phyloP scores from a whole-genome alignment of 2,888 invertebrate species.

The Apamea epomidion region DNA sequence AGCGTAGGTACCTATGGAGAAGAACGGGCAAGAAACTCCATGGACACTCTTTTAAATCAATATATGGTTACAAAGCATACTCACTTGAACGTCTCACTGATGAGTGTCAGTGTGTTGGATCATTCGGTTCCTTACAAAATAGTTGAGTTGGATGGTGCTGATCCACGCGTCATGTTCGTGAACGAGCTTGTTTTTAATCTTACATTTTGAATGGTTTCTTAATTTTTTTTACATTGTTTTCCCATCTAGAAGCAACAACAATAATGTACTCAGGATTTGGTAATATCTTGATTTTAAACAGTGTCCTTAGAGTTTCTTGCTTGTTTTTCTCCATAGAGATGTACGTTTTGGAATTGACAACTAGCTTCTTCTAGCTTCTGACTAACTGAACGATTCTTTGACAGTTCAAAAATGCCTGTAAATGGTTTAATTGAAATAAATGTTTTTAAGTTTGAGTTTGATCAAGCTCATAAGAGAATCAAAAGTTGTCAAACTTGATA shows the following conservation, averaged over 20 bases:
- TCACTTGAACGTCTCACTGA: neutral
- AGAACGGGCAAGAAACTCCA: no score
- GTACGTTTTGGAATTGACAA: neutral
- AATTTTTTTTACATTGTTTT: no score
- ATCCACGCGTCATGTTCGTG: no score
- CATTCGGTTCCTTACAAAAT: neutral
- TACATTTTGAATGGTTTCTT: no score
- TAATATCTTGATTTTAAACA: neutral
- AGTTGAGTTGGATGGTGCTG: no score
- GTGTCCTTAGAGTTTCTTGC: neutral
- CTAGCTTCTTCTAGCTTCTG: neutral
- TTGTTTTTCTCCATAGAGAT: neutral
- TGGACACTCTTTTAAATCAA: no score
- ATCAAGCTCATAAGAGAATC: constrained; percentile 11
- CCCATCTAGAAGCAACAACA: no score
- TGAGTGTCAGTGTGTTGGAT: neutral
- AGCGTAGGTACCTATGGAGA: no score
- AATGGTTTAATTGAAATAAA: neutral
- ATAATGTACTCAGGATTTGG: no score
- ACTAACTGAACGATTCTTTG: neutral
- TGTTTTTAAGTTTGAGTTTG: neutral
- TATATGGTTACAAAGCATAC: no score
- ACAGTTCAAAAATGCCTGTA: neutral
- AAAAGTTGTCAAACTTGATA: constrained; percentile 22
- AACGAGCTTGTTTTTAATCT: no score